These are phyloP conservation scores for Leptobrachium ailaonicum DNA, from an alignment of 2,113 vertebrate species.

Conservation along the genomic window DNA sequence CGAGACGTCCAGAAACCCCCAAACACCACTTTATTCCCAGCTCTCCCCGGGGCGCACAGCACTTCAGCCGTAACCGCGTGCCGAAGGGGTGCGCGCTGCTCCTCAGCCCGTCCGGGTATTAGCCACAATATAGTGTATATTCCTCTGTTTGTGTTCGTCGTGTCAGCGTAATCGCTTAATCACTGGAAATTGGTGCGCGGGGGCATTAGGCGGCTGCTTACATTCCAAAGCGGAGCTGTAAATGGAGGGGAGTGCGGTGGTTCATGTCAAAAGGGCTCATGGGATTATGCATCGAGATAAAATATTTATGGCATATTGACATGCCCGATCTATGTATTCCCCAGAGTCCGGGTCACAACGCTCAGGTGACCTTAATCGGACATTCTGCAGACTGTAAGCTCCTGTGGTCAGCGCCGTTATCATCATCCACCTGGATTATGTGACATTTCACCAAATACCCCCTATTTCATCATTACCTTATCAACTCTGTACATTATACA, in stretches of 20 bases:
- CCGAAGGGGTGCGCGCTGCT: slow-evolving; percentile 20
- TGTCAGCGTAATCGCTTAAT: neutral
- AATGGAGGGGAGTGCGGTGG: neutral
- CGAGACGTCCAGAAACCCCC: neutral
- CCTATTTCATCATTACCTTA: too few species aligned
- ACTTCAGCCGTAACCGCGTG: neutral
- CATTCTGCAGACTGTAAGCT: too few species aligned
- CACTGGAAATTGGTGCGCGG: neutral
- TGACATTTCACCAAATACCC: too few species aligned
- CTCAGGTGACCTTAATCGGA: too few species aligned
- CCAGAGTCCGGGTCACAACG: too few species aligned
- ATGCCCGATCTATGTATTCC: too few species aligned
- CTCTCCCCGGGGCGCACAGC: neutral
- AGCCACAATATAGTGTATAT: neutral
- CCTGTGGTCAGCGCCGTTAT: too few species aligned
- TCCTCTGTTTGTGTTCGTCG: neutral
- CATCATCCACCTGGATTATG: too few species aligned
- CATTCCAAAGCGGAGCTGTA: neutral
- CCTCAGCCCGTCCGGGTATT: neutral
- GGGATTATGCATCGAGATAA: neutral
- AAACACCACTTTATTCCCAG: neutral
- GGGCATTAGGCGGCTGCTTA: neutral
- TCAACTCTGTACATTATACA: too few species aligned
- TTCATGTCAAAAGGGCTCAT: neutral
- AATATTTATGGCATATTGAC: too few species aligned